Conservation (phyloP, 2,888 invertebrate genomes). For the Chaetogeoica ovagalla region DNA sequence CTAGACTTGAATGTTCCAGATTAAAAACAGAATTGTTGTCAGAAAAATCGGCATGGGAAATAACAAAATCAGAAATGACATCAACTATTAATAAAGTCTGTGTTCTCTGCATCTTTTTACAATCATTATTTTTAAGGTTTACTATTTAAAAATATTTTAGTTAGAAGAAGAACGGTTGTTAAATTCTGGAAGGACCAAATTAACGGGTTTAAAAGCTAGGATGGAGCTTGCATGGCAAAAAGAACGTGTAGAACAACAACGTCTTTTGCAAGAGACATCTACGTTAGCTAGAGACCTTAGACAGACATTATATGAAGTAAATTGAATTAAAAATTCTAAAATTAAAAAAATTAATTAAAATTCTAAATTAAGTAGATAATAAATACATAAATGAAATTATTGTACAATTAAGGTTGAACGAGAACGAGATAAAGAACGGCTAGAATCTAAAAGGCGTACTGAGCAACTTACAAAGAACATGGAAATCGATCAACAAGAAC, state of each 20-base stretch:
- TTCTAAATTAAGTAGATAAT: background rate
- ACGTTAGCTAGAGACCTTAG: constrained; percentile 84
- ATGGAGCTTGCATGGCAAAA: constrained; percentile 94
- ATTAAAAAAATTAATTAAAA: too few relatives aligned
- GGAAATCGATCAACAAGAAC: constrained; percentile 88
- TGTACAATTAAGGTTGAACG: constrained; percentile 70
- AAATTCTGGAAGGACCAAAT: constrained; percentile 79
- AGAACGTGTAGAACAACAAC: constrained; percentile 87
- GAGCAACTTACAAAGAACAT: constrained; percentile 82
- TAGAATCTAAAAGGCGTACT: constrained; percentile 82
- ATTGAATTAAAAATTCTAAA: background rate
- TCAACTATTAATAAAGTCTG: constrained; percentile 80
- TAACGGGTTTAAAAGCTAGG: constrained; percentile 81
- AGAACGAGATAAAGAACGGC: constrained; percentile 84
- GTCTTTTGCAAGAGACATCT: constrained; percentile 86
- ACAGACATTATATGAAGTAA: constrained; percentile 81
- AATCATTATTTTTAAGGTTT: background rate
- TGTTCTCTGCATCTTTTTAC: constrained; percentile 3
- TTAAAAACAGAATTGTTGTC: constrained; percentile 87
- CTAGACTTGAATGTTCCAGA: constrained; percentile 78
- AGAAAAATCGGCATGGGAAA: constrained; percentile 82
- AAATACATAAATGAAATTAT: background rate
- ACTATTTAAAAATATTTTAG: constrained; percentile 59
- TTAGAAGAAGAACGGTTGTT: constrained; percentile 86
- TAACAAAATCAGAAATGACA: constrained; percentile 84